phyloP scores from a whole-genome alignment of 2,113 vertebrate genomes.

The Nanorana parkeri region DNA sequence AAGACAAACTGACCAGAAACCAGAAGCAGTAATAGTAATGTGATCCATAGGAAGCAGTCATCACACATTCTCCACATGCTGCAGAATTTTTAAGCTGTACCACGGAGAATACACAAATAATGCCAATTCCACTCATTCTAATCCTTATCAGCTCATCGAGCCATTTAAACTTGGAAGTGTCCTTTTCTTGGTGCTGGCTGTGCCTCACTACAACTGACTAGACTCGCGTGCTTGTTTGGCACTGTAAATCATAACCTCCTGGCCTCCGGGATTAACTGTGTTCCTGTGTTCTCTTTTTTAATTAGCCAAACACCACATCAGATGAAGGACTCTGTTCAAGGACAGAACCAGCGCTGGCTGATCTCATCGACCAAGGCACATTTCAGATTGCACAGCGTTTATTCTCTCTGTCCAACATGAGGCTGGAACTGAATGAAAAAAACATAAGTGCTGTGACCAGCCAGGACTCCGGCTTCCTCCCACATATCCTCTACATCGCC shows the following conservation, averaged over 20 bases:
- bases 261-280: constrained; percentile 4
- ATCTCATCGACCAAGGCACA: constrained; percentile 69
- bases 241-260: constrained; percentile 30
- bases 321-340: constrained; percentile 63
- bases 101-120: constrained; percentile 1
- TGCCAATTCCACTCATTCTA: constrained; percentile 8
- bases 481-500: constrained; percentile 79
- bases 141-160: constrained; percentile 1
- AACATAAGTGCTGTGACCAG: constrained; percentile 68
- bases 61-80: no score
- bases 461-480: constrained; percentile 63
- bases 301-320: constrained; percentile 71
- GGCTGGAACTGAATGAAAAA: constrained; percentile 72
- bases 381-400: constrained; percentile 72
- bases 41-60: no score
- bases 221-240: background rate
- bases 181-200: background rate
- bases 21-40: no score
- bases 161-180: background rate
- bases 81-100: no score
- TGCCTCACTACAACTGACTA: constrained; percentile 12
- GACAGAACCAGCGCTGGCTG: constrained; percentile 64
- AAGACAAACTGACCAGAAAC: no score
- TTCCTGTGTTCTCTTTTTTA: constrained; percentile 40
- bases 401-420: constrained; percentile 73